phyloP scores from a whole-genome alignment of 2,113 vertebrate species.

The Podiceps cristatus region DNA sequence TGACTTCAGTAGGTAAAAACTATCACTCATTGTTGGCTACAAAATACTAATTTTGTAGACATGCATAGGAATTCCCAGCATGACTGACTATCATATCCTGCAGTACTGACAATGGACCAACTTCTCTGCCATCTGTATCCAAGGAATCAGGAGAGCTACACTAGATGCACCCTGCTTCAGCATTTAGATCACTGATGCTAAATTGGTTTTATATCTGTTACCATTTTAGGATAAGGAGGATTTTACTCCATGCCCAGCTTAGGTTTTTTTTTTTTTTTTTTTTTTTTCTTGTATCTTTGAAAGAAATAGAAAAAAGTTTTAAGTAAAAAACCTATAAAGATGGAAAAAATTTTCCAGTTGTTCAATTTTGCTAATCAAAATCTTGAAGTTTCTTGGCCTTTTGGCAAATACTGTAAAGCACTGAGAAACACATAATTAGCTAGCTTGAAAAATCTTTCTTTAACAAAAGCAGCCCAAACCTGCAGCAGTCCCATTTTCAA shows the following conservation, averaged over 20 bases:
- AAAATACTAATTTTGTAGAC: neutral
- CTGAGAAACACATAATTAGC: neutral
- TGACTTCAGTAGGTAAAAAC: neutral
- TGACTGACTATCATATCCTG: neutral
- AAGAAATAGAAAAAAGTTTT: neutral
- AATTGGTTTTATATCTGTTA: neutral
- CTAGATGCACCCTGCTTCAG: neutral
- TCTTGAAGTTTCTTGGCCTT: neutral
- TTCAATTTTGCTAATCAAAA: neutral
- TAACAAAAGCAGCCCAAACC: neutral
- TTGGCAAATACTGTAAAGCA: neutral
- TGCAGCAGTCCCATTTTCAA: neutral
- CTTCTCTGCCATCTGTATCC: neutral
- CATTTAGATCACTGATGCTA: neutral
- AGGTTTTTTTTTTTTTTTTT: neutral
- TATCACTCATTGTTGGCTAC: neutral
- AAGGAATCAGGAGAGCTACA: neutral
- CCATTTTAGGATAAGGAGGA: neutral
- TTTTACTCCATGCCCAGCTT: neutral
- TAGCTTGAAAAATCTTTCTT: neutral
- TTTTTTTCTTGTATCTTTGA: no score
- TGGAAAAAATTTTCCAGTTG: neutral
- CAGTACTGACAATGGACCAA: neutral
- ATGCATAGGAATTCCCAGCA: neutral
- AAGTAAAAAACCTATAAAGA: neutral